phyloP scores from a whole-genome alignment of 2,888 invertebrate species.

The Terebella lapidaria region DNA sequence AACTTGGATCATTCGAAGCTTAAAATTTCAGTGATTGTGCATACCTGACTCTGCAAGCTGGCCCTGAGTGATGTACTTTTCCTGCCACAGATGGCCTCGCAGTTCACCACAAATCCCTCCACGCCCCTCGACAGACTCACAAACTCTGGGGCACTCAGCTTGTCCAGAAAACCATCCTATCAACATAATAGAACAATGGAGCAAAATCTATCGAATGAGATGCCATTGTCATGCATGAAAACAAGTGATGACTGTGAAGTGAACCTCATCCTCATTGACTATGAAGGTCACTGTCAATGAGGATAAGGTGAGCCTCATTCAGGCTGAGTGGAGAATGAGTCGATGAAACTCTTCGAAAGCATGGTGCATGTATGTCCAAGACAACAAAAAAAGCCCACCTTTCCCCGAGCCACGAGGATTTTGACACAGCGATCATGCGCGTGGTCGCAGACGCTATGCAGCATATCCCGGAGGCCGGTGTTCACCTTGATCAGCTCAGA shows the following conservation, averaged over 20 bases:
- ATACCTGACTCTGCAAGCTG: constrained; percentile 66
- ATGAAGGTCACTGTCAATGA: too few species aligned
- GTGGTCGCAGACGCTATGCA: constrained; percentile 74
- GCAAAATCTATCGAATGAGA: not conserved
- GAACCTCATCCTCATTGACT: not conserved
- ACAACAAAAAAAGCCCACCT: constrained; percentile 21
- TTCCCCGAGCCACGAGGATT: constrained; percentile 67
- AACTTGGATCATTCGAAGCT: too few species aligned
- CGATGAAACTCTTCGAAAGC: not conserved
- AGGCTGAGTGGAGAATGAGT: not conserved
- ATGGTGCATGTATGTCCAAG: not conserved
- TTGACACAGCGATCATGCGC: constrained; percentile 89
- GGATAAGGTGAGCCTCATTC: not conserved
- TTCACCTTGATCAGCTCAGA: constrained; percentile 68
- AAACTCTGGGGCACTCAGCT: constrained; percentile 73
- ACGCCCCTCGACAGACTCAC: constrained; percentile 71
- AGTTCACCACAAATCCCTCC: constrained; percentile 71
- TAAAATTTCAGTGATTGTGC: not conserved
- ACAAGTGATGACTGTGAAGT: not conserved
- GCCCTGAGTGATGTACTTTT: constrained; percentile 72
- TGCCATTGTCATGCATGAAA: not conserved
- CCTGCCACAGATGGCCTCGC: constrained; percentile 60
- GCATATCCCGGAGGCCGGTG: constrained; percentile 69
- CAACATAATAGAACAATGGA: constrained; percentile 4
- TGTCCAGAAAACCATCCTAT: constrained; percentile 60